phyloP scores from a whole-genome alignment of 2,797 vertebrate species.

The Aplochiton taeniatus region DNA sequence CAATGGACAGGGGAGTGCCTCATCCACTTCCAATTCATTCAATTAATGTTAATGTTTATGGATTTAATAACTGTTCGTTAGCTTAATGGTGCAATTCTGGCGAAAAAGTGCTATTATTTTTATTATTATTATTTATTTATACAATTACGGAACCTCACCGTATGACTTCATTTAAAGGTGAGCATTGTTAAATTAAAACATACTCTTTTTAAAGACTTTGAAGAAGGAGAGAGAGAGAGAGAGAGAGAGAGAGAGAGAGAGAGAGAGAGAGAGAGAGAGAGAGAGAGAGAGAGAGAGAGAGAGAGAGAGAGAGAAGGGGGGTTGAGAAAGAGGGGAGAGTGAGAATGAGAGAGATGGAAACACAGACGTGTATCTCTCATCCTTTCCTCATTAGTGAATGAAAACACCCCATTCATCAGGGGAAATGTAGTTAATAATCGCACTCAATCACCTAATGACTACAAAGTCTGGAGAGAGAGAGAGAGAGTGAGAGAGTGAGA shows the following conservation, averaged over 20 bases:
- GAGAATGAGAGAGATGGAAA: slow-evolving; percentile 28
- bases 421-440: slow-evolving; percentile 64
- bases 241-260: slow-evolving; percentile 13
- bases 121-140: too few relatives aligned
- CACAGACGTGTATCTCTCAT: slow-evolving; percentile 41
- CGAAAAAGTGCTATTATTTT: too few relatives aligned
- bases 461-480: slow-evolving; percentile 7
- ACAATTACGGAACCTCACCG: too few relatives aligned
- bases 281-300: background rate
- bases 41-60: too few relatives aligned
- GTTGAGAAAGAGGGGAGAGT: slow-evolving; percentile 8
- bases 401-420: slow-evolving; percentile 73
- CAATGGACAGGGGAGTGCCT: too few relatives aligned
- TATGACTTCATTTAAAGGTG: too few relatives aligned
- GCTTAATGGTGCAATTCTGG: too few relatives aligned
- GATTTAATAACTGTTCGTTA: too few relatives aligned
- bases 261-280: slow-evolving; percentile 17
- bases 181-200: too few relatives aligned
- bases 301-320: slow-evolving; percentile 15
- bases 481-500: background rate
- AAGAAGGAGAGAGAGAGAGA: slow-evolving; percentile 4
- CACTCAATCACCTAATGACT: slow-evolving; percentile 68
- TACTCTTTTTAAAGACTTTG: too few relatives aligned
- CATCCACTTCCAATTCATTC: too few relatives aligned
- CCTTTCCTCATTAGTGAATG: slow-evolving; percentile 72